A percentile compares a stretch with the other conserved stretches of the same genome.
Conservation (phyloP, 2,797 vertebrate genomes). For the Amblyraja radiata region DNA sequence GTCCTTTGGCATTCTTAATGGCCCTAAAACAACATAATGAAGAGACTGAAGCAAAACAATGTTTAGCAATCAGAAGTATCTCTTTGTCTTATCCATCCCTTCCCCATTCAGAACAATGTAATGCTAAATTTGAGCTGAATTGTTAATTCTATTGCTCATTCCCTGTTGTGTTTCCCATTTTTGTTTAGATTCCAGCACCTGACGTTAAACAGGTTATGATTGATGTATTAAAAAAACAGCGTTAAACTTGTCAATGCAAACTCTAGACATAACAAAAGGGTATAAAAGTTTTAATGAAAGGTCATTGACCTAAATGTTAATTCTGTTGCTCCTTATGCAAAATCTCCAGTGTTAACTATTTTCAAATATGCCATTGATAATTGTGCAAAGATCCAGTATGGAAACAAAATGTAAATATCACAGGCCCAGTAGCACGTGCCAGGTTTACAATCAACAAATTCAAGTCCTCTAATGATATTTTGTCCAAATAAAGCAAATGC, state of each 20-base stretch:
- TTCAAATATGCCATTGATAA: neutral
- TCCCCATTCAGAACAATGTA: too few species aligned
- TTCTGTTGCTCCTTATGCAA: too few species aligned
- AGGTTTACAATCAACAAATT: neutral
- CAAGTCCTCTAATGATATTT: neutral
- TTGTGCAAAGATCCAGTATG: neutral
- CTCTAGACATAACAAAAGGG: too few species aligned
- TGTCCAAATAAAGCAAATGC: neutral
- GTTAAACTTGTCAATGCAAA: neutral
- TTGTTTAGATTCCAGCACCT: too few species aligned
- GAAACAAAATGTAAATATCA: neutral
- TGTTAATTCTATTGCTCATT: too few species aligned
- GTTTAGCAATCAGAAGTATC: too few species aligned
- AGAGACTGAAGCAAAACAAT: neutral
- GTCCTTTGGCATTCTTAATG: slow-evolving; percentile 91
- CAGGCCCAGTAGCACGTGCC: neutral
- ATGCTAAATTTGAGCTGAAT: too few species aligned
- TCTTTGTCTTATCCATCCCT: too few species aligned
- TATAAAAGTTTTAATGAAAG: too few species aligned
- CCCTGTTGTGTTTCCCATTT: too few species aligned
- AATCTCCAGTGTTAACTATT: too few species aligned
- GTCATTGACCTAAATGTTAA: too few species aligned
- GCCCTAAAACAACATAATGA: slow-evolving; percentile 61
- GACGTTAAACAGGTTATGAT: neutral
- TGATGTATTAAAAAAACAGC: neutral